Base-by-base conservation (phyloP, 2,797 vertebrate genomes). In the Catamblyrhynchus diadema region DNA sequence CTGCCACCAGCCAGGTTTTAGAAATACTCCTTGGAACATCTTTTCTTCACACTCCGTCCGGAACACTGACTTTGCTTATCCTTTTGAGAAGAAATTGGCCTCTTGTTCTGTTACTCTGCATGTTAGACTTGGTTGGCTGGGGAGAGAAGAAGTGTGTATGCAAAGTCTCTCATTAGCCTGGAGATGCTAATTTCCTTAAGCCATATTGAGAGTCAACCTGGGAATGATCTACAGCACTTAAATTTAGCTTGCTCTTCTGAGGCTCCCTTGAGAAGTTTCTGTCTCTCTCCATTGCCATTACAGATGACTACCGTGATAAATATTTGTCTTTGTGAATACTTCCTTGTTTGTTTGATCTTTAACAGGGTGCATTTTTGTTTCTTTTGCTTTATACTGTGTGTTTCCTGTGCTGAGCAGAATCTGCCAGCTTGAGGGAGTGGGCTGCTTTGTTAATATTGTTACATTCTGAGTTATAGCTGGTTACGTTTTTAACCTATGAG, bases 251-350 rank as follows among this genome's bases (percentile, higher is more conserved):
- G 25, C 32, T 81, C 17, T 56, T 75, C 72, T 22, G 28, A 79
- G 54, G 39, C 25, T 95, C 80, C 66, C 85, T 90, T 0, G 3
- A 81, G 87, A 93, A 86, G 57, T 41, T 54, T 65, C 53, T 93
- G n/a, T 95, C 82, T 88, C 71, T 91, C 50, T 86, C 62, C 50
- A 28, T 21, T 78, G 85, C 70, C 39, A 25, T 83, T 81, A 62
- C 51, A 65, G 80, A 83, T 74, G 35, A 86, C 54, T 90, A 30
- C 7, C 3, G 35, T 72, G 90, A 91, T 90, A 96, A 94, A 90
- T 91, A 95, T 93, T 96, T 96, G 80, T 86, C 77, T 88, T 88
- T 81, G 73, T 81, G 70, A 81, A 59, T 48, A 51, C 39, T 88
- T 93, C 42, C 73, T 81, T 93, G 37, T 93, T 93, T 94, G 77